phyloP scores from a whole-genome alignment of 2,113 vertebrate species.

The Phalacrocorax carbo region DNA sequence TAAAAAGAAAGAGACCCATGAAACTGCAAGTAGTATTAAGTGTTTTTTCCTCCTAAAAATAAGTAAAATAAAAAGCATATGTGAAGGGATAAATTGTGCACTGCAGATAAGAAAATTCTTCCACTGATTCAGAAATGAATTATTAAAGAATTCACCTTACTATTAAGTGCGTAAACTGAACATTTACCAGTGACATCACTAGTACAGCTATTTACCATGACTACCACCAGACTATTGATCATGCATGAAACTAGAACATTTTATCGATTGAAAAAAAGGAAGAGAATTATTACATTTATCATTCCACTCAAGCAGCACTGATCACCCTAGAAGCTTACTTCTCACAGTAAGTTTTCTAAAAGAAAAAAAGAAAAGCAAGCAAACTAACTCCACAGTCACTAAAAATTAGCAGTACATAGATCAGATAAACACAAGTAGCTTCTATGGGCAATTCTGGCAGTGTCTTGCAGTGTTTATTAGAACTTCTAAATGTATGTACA shows the following conservation, averaged over 20 bases:
- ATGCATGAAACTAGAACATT: not conserved
- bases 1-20: not conserved
- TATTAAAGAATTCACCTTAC: not conserved
- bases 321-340: not conserved
- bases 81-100: not conserved
- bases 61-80: not conserved
- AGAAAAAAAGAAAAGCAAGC: not conserved
- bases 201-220: not conserved
- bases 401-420: not conserved
- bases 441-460: not conserved
- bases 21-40: not conserved
- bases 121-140: not conserved
- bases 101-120: not conserved
- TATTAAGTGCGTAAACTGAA: not conserved
- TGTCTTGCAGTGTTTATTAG: not conserved
- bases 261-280: not conserved
- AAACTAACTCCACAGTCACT: not conserved
- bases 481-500: fast-evolving
- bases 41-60: not conserved
- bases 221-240: not conserved
- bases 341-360: not conserved
- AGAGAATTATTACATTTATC: not conserved
- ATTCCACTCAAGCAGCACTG: not conserved
- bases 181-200: not conserved
- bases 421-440: not conserved